Percentiles rank a stretch among this genome's conserved stretches.
Conservation (phyloP, 2,797 vertebrate genomes). For the Sphenodon punctatus region DNA sequence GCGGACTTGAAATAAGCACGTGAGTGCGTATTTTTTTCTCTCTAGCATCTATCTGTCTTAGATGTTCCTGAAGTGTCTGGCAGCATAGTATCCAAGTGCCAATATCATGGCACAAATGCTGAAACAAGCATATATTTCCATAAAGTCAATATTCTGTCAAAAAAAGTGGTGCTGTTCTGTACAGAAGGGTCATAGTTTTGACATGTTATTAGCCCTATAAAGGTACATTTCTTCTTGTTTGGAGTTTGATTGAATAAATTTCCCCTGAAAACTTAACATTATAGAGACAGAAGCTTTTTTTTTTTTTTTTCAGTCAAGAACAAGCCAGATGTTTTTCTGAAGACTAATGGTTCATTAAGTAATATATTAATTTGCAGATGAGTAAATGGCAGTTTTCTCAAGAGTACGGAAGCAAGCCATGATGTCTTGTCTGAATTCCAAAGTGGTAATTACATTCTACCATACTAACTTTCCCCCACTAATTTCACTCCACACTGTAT, state of each 20-base stretch:
- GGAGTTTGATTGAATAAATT: background rate
- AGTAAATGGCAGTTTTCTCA: constrained; percentile 1
- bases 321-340: background rate
- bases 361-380: background rate
- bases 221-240: background rate
- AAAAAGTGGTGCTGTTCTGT: background rate
- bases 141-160: background rate
- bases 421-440: background rate
- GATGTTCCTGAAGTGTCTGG: background rate
- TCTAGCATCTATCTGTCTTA: background rate
- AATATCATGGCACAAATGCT: background rate
- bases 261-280: background rate
- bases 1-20: background rate
- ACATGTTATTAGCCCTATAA: background rate
- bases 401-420: background rate
- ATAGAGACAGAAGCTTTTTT: background rate
- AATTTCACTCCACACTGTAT: background rate
- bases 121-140: background rate
- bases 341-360: constrained; percentile 13
- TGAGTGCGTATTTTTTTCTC: background rate
- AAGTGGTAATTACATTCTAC: background rate
- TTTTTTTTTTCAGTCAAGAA: background rate
- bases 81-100: background rate
- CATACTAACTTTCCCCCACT: background rate
- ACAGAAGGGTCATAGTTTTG: background rate